Conservation (phyloP, 2,888 invertebrate genomes). For the Drosophila putrida region DNA sequence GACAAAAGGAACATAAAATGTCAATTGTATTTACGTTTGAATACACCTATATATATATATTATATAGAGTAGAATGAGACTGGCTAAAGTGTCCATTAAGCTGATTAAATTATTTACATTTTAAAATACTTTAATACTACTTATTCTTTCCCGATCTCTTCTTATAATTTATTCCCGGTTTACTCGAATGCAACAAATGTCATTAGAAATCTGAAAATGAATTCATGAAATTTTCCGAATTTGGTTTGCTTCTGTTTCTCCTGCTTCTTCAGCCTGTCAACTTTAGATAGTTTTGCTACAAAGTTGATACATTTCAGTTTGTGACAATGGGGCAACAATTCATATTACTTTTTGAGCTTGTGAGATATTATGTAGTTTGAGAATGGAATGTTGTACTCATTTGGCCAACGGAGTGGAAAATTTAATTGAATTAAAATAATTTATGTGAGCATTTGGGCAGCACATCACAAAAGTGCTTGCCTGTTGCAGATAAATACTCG, state of each 20-base stretch:
- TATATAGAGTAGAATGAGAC: background rate
- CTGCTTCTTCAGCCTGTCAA: constrained; percentile 1
- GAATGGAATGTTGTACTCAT: constrained; percentile 15
- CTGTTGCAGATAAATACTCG: constrained; percentile 17
- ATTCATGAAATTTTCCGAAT: constrained; percentile 1
- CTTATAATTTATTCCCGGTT: background rate
- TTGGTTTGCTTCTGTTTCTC: too few relatives aligned
- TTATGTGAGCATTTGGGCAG: constrained; percentile 23
- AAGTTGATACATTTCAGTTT: constrained; percentile 39
- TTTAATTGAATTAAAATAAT: constrained; percentile 33
- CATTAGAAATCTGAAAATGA: constrained; percentile 6
- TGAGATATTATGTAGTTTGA: constrained; percentile 8
- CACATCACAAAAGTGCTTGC: constrained; percentile 18
- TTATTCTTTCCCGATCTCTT: background rate
- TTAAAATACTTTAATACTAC: background rate
- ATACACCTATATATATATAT: background rate
- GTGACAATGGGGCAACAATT: constrained; percentile 28
- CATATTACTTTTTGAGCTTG: constrained; percentile 14
- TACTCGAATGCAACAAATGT: constrained; percentile 1
- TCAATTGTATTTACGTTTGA: constrained; percentile 26
- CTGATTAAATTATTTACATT: background rate
- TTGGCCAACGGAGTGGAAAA: constrained; percentile 24
- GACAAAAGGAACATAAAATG: constrained; percentile 41
- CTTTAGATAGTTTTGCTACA: constrained; percentile 28
- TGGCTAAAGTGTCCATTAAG: background rate